Evolutionary conservation across 2,888 invertebrate genomes (phyloP), one percentile per base, ranked within the genome.

Genomic region (Lepidochrysops patricia): DNA sequence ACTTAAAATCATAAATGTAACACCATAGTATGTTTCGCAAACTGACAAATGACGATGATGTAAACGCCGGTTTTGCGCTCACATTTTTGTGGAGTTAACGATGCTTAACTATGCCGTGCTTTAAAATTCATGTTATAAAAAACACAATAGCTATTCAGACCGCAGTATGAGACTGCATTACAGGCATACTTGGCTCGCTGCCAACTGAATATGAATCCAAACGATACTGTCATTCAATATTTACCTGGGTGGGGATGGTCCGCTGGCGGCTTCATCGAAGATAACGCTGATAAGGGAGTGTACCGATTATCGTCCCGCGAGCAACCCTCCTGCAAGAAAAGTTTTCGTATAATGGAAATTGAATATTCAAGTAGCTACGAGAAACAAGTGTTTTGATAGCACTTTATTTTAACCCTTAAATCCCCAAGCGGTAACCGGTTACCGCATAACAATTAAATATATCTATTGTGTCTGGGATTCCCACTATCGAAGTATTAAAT

Each of bases 251-350:
- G 91, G 68, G 86, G 91, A 70, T 93, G 86, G 32, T 88, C 87
- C 0, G 84, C 91, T 25, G 93, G 94, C n/a, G 96, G 96, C 81
- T 96, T 93, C 96, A 96, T 96, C 70, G 94, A 96, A 35, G 96
- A 95, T 67, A 96, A 85, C 13, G 96, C 96, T 61, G 94, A 93
- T 66, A 96, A 89, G 4, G 96, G 96, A 50, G 96, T 95, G 80
- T 96, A 96, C 13, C 95, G 83, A 12, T 76, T 83, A 57, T 87
- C 88, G 25, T 86, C 89, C 49, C 71, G 89, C 67, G 80, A 74
- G 69, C 83, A 86, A 43, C 80, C 85, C 73, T 90, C 90, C 90
- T 89, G 73, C 63, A 58, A 52, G 60, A 61, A 62, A 7, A 57
- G 4, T 4, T 57, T 13, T 72, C 9, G 29, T 29, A 54, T 29